phyloP scores from a whole-genome alignment of 2,888 invertebrate genomes.

The Drosophila mimetica region DNA sequence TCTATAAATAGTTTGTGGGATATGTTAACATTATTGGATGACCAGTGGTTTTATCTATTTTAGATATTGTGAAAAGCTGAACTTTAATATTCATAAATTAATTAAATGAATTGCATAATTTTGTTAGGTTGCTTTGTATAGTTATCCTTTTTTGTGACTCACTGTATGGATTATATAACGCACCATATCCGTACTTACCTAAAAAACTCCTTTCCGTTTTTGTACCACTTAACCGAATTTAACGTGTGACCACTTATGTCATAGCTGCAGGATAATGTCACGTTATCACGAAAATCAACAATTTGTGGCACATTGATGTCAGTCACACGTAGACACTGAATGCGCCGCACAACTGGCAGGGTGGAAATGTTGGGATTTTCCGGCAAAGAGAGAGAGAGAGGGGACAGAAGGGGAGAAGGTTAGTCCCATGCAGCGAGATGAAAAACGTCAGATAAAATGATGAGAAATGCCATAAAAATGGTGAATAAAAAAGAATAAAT shows the following conservation, averaged over 20 bases:
- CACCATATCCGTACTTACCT: constrained; percentile 81
- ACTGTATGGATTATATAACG: neutral
- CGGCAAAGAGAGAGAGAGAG: constrained; percentile 1
- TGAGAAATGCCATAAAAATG: constrained; percentile 64
- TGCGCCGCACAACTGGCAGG: constrained; percentile 64
- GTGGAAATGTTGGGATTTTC: constrained; percentile 17
- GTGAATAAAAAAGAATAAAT: constrained; percentile 45
- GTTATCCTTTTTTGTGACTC: neutral
- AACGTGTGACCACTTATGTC: constrained; percentile 85
- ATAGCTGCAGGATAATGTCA: constrained; percentile 85
- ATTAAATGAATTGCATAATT: neutral
- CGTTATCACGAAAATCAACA: constrained; percentile 84
- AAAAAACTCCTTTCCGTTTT: constrained; percentile 85
- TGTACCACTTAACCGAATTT: constrained; percentile 85
- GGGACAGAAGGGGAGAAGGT: constrained; percentile 10
- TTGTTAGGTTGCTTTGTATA: neutral
- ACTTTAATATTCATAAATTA: neutral
- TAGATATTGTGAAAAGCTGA: too few relatives aligned
- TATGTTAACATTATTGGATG: too few relatives aligned
- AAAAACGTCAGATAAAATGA: constrained; percentile 71
- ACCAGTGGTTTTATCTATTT: too few relatives aligned
- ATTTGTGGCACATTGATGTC: constrained; percentile 84
- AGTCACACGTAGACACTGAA: constrained; percentile 81
- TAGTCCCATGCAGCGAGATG: constrained; percentile 45
- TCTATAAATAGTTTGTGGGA: too few relatives aligned